Evolutionary conservation across 2,888 invertebrate species (phyloP).

Genomic region (Thymelicus acteon): DNA sequence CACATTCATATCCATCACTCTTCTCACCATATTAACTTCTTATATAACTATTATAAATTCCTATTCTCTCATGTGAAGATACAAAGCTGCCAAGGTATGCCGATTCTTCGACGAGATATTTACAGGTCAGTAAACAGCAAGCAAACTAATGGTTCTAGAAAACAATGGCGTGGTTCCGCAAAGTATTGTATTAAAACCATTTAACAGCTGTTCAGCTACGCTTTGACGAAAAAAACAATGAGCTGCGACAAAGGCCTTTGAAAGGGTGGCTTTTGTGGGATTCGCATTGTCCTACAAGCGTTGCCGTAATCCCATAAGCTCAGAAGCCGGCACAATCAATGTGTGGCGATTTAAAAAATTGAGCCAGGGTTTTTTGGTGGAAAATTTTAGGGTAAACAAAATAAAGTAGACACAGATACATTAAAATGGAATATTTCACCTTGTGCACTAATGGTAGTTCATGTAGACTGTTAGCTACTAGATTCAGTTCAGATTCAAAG

Average conservation of each 20-base stretch:
- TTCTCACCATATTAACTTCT: too few relatives aligned
- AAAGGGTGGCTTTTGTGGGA: constrained; percentile 23
- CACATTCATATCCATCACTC: too few relatives aligned
- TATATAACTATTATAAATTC: too few relatives aligned
- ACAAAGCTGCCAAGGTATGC: not conserved
- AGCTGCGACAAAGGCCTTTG: constrained; percentile 29
- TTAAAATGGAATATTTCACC: too few relatives aligned
- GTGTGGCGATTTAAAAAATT: constrained; percentile 19
- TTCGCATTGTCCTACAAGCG: constrained; percentile 20
- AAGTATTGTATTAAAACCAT: constrained; percentile 19
- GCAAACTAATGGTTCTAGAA: not conserved
- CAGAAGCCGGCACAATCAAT: constrained; percentile 12
- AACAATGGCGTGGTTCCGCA: constrained; percentile 13
- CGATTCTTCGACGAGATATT: constrained; percentile 1
- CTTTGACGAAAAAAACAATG: constrained; percentile 32
- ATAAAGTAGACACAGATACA: too few relatives aligned
- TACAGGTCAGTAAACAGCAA: constrained; percentile 11
- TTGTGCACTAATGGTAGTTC: too few relatives aligned
- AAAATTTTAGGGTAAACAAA: not conserved
- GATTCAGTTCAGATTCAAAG: too few relatives aligned
- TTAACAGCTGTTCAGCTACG: constrained; percentile 28
- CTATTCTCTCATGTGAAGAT: too few relatives aligned
- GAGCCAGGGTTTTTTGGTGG: not conserved
- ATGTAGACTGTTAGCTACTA: too few relatives aligned
- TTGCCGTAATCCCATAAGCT: constrained; percentile 29